Percentiles rank a stretch among this genome's conserved stretches.
Evolutionary conservation across 2,888 invertebrate species (phyloP).

Genomic region (Chrysopilus asiliformis): DNA sequence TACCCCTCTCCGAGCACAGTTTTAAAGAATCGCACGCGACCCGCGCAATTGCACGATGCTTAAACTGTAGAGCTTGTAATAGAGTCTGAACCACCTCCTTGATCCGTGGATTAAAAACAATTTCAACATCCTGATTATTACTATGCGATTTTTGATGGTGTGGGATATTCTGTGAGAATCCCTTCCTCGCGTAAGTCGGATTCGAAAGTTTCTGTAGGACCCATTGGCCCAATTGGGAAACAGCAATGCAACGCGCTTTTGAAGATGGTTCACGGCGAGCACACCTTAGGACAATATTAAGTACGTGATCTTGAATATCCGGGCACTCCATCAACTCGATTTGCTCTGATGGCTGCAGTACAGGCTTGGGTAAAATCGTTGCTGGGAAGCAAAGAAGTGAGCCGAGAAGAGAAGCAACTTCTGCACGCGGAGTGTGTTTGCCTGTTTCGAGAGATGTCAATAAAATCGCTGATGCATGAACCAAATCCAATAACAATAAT

Average conservation of each 20-base stretch:
- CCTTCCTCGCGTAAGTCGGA: conserved; percentile 16
- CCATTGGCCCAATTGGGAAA: conserved; percentile 65
- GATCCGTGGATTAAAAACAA: conserved; percentile 24
- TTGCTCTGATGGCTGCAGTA: conserved; percentile 42
- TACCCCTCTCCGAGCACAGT: conserved; percentile 30
- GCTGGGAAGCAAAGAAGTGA: conserved; percentile 73
- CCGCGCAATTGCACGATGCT: conserved; percentile 33
- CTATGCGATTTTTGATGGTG: conserved; percentile 16
- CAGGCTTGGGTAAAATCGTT: conserved; percentile 41
- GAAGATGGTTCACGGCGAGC: conserved; percentile 82
- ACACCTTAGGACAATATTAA: conserved; percentile 73
- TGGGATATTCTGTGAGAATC: conserved; percentile 25
- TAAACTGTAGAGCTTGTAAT: conserved; percentile 34
- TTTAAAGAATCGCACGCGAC: conserved; percentile 33
- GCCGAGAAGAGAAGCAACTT: conserved; percentile 81
- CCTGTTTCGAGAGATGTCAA: conserved; percentile 67
- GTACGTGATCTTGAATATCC: conserved; percentile 55
- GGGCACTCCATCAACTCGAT: conserved; percentile 34
- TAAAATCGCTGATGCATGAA: conserved; percentile 79
- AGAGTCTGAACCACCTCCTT: conserved; percentile 34
- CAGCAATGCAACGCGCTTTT: conserved; percentile 75
- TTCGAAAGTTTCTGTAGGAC: conserved; percentile 27
- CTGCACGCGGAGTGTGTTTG: conserved; percentile 66
- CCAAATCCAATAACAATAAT: conserved; percentile 72
- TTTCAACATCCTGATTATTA: conserved; percentile 8